Evolutionary conservation across 2,888 invertebrate genomes (phyloP).

Genomic region (Neuroscelio doddi): DNA sequence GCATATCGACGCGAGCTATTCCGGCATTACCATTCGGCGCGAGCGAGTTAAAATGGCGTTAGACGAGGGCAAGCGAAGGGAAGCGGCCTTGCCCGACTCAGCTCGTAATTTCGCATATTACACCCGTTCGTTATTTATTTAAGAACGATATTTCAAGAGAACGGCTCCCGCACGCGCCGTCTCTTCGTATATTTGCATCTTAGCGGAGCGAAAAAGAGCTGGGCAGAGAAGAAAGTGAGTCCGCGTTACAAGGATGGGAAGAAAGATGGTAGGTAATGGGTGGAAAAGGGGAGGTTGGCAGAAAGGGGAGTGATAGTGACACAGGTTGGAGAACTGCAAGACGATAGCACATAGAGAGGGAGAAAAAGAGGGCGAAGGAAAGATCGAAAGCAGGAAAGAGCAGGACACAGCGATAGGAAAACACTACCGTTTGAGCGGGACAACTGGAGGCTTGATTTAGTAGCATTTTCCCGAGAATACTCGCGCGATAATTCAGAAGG

Average conservation of each 20-base stretch:
- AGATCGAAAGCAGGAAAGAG: constrained; percentile 22
- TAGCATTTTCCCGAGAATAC: constrained; percentile 64
- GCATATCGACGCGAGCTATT: constrained; percentile 49
- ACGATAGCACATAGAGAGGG: constrained; percentile 37
- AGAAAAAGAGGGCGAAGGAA: constrained; percentile 35
- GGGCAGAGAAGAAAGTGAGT: not conserved
- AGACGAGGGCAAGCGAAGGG: constrained; percentile 39
- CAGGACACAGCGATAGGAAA: constrained; percentile 32
- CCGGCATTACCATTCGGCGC: constrained; percentile 50
- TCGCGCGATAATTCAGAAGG: constrained; percentile 65
- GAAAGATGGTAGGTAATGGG: constrained; percentile 10
- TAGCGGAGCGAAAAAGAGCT: constrained; percentile 25
- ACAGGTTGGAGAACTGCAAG: constrained; percentile 39
- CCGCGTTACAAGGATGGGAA: constrained; percentile 2
- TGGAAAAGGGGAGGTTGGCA: constrained; percentile 28
- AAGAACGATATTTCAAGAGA: constrained; percentile 63
- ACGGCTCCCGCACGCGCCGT: constrained; percentile 58
- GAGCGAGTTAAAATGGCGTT: constrained; percentile 59
- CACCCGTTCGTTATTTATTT: constrained; percentile 65
- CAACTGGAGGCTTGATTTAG: constrained; percentile 61
- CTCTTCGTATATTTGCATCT: constrained; percentile 49
- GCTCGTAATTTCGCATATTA: constrained; percentile 64
- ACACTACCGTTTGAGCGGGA: constrained; percentile 22
- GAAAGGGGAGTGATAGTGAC: constrained; percentile 32
- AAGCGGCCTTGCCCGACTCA: constrained; percentile 35